phyloP scores from a whole-genome alignment of 2,888 invertebrate genomes.

The Athalia rosae region DNA sequence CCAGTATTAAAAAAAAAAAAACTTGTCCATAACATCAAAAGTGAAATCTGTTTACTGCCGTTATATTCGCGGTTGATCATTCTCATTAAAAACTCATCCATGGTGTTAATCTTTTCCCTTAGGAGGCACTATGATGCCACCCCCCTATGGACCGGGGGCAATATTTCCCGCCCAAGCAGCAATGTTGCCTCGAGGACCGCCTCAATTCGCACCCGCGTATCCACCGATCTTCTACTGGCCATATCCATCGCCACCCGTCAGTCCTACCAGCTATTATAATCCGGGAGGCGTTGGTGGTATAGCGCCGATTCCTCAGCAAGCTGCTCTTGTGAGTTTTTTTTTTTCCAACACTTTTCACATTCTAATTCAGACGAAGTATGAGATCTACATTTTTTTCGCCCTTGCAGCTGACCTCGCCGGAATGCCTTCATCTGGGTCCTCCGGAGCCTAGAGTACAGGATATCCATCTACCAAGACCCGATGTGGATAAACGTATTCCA shows the following conservation, averaged over 20 bases:
- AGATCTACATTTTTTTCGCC: constrained; percentile 15
- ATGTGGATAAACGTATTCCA: constrained; percentile 67
- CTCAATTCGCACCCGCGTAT: constrained; percentile 79
- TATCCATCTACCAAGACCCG: constrained; percentile 64
- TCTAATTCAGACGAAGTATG: background rate
- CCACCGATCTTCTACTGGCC: constrained; percentile 89
- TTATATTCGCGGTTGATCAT: constrained; percentile 57
- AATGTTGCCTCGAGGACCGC: constrained; percentile 73
- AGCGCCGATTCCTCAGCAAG: constrained; percentile 66
- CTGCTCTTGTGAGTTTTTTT: constrained; percentile 57
- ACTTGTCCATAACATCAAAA: background rate
- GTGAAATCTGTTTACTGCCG: constrained; percentile 60
- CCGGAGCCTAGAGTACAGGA: constrained; percentile 62
- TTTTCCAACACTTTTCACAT: background rate
- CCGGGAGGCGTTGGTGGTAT: constrained; percentile 74
- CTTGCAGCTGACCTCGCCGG: constrained; percentile 66
- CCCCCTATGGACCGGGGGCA: constrained; percentile 74
- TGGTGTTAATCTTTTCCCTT: constrained; percentile 55
- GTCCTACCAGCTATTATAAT: constrained; percentile 91
- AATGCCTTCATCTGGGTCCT: constrained; percentile 64
- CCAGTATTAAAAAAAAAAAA: no score
- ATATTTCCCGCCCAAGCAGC: constrained; percentile 77
- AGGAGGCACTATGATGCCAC: constrained; percentile 80
- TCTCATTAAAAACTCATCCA: constrained; percentile 33
- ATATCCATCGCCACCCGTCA: constrained; percentile 95